phyloP scores from a whole-genome alignment of 2,113 vertebrate species.

The Gambusia holbrooki region DNA sequence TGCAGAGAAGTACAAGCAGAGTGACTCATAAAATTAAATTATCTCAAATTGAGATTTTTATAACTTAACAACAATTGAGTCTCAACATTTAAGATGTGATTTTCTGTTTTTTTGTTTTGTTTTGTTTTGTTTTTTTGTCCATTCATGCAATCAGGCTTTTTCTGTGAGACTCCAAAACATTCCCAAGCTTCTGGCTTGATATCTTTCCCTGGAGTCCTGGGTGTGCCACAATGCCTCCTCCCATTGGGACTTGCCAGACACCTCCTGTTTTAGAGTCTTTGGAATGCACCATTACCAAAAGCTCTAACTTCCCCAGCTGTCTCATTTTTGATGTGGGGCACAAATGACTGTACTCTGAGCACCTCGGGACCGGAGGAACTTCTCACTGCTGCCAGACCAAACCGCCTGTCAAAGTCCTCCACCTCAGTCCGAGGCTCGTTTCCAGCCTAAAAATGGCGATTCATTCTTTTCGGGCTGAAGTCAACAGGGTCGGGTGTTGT shows the following conservation, averaged over 20 bases:
- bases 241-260: not conserved
- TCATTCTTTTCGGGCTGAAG: not conserved
- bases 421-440: not conserved
- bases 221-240: not conserved
- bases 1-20: too few species aligned
- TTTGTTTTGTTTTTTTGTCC: not conserved
- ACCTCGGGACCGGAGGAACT: not conserved
- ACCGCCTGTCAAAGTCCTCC: not conserved
- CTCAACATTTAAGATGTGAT: not conserved
- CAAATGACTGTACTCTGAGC: not conserved
- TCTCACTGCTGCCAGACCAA: not conserved
- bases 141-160: not conserved
- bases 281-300: not conserved
- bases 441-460: not conserved
- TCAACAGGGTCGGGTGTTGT: not conserved
- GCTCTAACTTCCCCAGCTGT: not conserved
- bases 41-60: too few species aligned
- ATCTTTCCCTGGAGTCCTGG: not conserved
- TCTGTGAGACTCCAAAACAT: not conserved
- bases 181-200: not conserved
- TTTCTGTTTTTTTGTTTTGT: not conserved
- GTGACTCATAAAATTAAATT: too few species aligned
- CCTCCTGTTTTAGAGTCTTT: not conserved
- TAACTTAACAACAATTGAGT: not conserved
- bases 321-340: not conserved